Percentiles rank a stretch among this genome's conserved stretches.
These are phyloP conservation scores for Lepidonotus clava DNA, from an alignment of 2,888 invertebrate genomes.

Conservation along the genomic window DNA sequence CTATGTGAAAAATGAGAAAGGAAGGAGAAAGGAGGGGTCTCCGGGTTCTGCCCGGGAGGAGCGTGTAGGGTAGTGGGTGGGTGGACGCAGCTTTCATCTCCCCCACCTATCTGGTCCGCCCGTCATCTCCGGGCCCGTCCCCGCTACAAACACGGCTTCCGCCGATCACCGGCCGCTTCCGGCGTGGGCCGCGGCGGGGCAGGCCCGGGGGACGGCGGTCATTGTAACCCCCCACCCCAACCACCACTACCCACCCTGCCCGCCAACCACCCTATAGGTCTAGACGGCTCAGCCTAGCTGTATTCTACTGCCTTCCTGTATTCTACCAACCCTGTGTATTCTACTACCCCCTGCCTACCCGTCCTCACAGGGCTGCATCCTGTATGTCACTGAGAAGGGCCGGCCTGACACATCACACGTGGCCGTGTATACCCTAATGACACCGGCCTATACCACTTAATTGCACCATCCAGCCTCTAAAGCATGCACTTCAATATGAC, in stretches of 20 bases:
- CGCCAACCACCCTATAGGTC: neutral
- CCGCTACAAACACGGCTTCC: slow-evolving; percentile 45
- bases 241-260: neutral
- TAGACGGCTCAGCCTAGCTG: neutral
- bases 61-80: neutral
- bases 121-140: neutral
- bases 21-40: no score
- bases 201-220: neutral
- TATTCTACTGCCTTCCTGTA: neutral
- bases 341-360: neutral
- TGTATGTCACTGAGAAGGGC: no score
- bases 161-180: neutral
- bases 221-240: neutral
- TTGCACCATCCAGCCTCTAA: no score
- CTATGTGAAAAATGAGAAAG: no score
- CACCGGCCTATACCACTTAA: no score
- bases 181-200: neutral
- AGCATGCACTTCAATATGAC: no score
- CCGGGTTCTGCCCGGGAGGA: no score
- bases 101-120: neutral
- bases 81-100: slow-evolving; percentile 35
- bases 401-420: no score
- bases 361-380: no score
- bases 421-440: no score
- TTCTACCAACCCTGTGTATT: neutral